These are phyloP conservation scores for Herpetotheres cachinnans DNA, from an alignment of 2,113 vertebrate genomes.

Conservation along the genomic window DNA sequence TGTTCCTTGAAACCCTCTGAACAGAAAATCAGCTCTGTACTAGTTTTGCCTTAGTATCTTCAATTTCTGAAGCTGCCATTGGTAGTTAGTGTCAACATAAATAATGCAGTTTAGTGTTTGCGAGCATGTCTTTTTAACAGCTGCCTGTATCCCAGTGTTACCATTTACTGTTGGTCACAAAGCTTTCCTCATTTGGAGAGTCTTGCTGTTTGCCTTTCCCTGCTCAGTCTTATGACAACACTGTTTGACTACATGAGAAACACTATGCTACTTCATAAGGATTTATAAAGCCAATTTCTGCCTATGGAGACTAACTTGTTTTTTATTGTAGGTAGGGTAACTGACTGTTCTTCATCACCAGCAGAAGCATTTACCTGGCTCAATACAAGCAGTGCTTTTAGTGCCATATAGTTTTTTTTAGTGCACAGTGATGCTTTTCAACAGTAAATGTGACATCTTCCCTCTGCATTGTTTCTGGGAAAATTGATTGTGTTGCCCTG, in stretches of 20 bases:
- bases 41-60: background rate
- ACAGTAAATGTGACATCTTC: background rate
- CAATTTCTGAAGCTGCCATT: background rate
- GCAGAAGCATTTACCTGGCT: background rate
- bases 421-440: background rate
- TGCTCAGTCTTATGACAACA: background rate
- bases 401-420: background rate
- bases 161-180: background rate
- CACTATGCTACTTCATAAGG: background rate
- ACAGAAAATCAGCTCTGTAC: background rate
- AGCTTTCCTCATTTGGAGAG: background rate
- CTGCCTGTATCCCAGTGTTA: background rate
- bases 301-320: background rate
- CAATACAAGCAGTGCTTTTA: background rate
- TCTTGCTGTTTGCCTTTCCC: background rate
- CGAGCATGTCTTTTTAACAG: background rate
- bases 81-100: background rate
- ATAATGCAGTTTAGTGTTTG: background rate
- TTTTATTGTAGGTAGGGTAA: background rate
- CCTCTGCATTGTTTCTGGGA: background rate
- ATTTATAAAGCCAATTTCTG: conserved; percentile 20
- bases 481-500: background rate
- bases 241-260: background rate
- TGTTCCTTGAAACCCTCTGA: background rate
- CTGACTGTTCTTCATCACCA: conserved; percentile 14